Evolutionary conservation across 2,113 vertebrate species (phyloP).

Genomic region (Callipepla squamata): DNA sequence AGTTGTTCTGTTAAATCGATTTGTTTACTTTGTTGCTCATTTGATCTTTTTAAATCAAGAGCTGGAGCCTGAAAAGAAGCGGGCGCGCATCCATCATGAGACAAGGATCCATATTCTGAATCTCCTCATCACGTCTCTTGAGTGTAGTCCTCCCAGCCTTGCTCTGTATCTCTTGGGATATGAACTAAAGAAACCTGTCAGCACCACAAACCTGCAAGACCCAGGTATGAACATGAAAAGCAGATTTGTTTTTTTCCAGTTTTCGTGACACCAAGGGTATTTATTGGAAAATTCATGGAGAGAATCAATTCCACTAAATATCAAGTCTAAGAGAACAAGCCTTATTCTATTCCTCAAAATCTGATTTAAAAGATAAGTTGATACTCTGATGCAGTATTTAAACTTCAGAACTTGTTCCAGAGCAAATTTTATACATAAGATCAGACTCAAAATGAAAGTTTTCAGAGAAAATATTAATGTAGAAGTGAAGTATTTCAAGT

Average conservation of each 20-base stretch:
- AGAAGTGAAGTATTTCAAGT: not conserved
- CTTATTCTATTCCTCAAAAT: not conserved
- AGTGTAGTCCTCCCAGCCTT: slow-evolving; percentile 90
- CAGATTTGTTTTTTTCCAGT: not conserved
- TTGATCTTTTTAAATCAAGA: slow-evolving; percentile 55
- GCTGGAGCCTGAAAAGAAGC: slow-evolving; percentile 82
- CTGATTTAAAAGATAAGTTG: not conserved
- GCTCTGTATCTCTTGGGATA: slow-evolving; percentile 94
- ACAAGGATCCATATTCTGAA: slow-evolving; percentile 96
- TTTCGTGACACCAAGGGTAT: not conserved
- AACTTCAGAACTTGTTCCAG: not conserved
- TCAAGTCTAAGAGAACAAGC: not conserved
- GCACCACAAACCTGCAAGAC: slow-evolving; percentile 94
- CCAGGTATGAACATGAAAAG: slow-evolving; percentile 81
- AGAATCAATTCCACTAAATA: not conserved
- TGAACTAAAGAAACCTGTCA: slow-evolving; percentile 94
- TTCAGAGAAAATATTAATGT: not conserved
- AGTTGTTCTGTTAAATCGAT: not conserved
- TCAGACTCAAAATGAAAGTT: not conserved
- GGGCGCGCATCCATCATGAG: slow-evolving; percentile 87
- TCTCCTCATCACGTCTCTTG: slow-evolving; percentile 94
- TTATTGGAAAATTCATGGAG: not conserved
- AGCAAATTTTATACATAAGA: not conserved
- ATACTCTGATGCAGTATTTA: not conserved
- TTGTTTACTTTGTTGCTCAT: not conserved